phyloP scores from a whole-genome alignment of 2,888 invertebrate species.

The Sinopyrophorus schimmeli region DNA sequence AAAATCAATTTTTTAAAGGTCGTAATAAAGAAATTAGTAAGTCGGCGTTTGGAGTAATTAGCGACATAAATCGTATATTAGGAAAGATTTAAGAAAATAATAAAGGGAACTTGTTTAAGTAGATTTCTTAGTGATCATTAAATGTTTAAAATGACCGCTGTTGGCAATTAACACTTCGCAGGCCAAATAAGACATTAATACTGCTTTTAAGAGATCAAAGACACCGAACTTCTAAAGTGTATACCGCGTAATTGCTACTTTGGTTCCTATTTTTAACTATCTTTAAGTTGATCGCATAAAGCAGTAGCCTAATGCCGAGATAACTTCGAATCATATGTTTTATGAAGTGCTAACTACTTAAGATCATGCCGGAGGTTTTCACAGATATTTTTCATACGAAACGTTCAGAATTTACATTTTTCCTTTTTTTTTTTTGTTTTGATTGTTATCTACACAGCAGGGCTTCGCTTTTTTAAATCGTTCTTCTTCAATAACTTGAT shows the following conservation, averaged over 20 bases:
- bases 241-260: slow-evolving; percentile 41
- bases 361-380: slow-evolving; percentile 44
- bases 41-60: too few relatives aligned
- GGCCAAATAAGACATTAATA: slow-evolving; percentile 51
- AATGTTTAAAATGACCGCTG: slow-evolving; percentile 34
- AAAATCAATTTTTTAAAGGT: too few relatives aligned
- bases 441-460: too few relatives aligned
- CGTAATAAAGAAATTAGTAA: too few relatives aligned
- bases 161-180: slow-evolving; percentile 50
- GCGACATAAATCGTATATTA: too few relatives aligned
- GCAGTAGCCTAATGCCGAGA: slow-evolving; percentile 52
- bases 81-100: slow-evolving; percentile 10
- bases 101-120: slow-evolving; percentile 12
- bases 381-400: slow-evolving; percentile 21
- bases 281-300: slow-evolving; percentile 27
- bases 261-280: slow-evolving; percentile 38
- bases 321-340: slow-evolving; percentile 53
- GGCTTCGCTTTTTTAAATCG: too few relatives aligned
- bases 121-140: slow-evolving; percentile 26
- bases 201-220: slow-evolving; percentile 49
- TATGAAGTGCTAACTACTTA: slow-evolving; percentile 53
- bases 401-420: too few relatives aligned
- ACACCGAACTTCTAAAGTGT: slow-evolving; percentile 37
- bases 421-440: too few relatives aligned
- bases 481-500: too few relatives aligned